A percentile compares a stretch with the other conserved stretches of the same genome.
Conservation (phyloP, 2,797 vertebrate species). For the Chaetophractus vellerosus region DNA sequence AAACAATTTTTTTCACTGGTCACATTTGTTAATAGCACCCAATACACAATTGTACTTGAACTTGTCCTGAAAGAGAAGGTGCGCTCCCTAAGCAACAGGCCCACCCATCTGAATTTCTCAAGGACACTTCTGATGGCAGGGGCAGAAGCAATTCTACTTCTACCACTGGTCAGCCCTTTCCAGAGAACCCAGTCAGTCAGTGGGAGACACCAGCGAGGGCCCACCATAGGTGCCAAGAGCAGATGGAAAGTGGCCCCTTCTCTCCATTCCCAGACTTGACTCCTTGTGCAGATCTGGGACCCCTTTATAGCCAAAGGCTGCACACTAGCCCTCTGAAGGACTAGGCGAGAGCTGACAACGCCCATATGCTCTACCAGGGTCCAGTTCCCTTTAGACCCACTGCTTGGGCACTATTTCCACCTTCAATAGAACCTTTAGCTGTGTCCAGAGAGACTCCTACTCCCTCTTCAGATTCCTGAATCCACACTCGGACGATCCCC, state of each 20-base stretch:
- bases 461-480: background rate
- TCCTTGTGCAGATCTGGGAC: accelerated
- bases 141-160: background rate
- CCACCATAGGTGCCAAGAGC: no score
- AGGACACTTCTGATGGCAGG: background rate
- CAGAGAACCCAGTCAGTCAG: background rate
- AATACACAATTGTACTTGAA: background rate
- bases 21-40: background rate
- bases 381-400: background rate
- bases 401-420: background rate
- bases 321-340: background rate
- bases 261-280: background rate
- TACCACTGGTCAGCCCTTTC: background rate
- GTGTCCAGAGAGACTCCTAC: background rate
- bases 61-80: background rate
- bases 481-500: background rate
- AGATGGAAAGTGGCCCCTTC: no score
- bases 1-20: no score
- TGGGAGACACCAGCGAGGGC: no score
- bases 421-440: background rate
- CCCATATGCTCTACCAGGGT: accelerated
- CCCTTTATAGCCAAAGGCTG: no score
- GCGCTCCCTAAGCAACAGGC: constrained; percentile 5
- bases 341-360: background rate
- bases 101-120: background rate